Evolutionary conservation across 2,888 invertebrate genomes (phyloP), one percentile per base, ranked within the genome.

Genomic region (Calephelis perditalis): DNA sequence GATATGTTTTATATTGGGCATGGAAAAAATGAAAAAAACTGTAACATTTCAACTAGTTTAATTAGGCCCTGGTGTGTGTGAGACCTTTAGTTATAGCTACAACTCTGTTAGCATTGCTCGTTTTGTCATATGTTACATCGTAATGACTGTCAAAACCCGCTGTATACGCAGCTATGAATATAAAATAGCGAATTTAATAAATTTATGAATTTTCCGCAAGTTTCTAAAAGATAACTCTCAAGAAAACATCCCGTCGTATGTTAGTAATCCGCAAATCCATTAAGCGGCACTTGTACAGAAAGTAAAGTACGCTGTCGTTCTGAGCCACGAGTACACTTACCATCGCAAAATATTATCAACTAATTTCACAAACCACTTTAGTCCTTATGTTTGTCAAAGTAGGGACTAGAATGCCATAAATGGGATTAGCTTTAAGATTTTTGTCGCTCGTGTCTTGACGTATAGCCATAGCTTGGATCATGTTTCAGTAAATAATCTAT

Each of bases 261-360:
- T 62, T 58, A 61, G 62, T 65, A 65, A 63, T 64, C 63, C 67
- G 64, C 62, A 64, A 65, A 69, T 67, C 67, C 68, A 72, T 70
- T 71, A 68, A 62, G 61, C 62, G 62, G 62, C 67, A 66, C 73
- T 65, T 70, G 71, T 68, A 66, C 65, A 62, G 64, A 67, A 67
- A 68, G 67, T 68, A 65, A 68, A 68, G 63, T 66, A 62, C 63
- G 57, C 60, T 66, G 67, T 69, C 65, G 61, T 63, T 60, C 63
- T 60, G 45, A 61, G 61, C 37, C 56, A 40, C 36, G 57, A 44
- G 56, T 56, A 59, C 55, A 59, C 55, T 55, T 36, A 35, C 55
- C 45, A 56, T 45, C 59, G 55, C 46, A 15, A 36, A 9, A 47
- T 55, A 40, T 11, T 26, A 47, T 15, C 49, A 15, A 37, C 12